Conservation (phyloP, 2,888 invertebrate species). For the Nomada ferruginata region DNA sequence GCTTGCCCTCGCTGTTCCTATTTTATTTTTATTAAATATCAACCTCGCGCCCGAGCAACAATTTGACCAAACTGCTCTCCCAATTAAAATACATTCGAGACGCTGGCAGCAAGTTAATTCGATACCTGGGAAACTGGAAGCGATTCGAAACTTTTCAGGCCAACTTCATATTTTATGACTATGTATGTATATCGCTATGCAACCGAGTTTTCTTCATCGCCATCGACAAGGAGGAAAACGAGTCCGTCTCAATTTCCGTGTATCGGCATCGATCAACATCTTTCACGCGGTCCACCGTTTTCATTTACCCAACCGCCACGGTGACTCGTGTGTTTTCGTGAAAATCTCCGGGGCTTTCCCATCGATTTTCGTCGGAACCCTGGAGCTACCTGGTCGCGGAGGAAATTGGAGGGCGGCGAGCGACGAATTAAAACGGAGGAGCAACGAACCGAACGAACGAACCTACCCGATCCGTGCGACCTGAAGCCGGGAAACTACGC, state of each 20-base stretch:
- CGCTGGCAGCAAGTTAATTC: too few species aligned
- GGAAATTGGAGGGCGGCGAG: conserved; percentile 65
- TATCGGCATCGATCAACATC: conserved; percentile 58
- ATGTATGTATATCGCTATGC: too few species aligned
- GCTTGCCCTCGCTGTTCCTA: too few species aligned
- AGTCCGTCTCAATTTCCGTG: conserved; percentile 42
- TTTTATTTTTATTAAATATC: too few species aligned
- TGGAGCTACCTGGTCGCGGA: conserved; percentile 61
- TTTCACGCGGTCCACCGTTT: conserved; percentile 51
- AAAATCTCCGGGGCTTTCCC: conserved; percentile 62
- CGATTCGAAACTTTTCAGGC: too few species aligned
- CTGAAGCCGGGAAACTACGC: conserved; percentile 26
- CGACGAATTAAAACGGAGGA: conserved; percentile 62
- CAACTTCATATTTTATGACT: too few species aligned
- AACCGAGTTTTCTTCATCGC: too few species aligned
- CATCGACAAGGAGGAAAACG: conserved; percentile 1
- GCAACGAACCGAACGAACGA: conserved; percentile 58
- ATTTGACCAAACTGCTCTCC: too few species aligned
- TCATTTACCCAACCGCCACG: conserved; percentile 47
- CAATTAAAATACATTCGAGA: too few species aligned
- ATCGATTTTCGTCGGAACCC: conserved; percentile 62
- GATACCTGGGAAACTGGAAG: too few species aligned
- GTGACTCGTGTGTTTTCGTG: conserved; percentile 62
- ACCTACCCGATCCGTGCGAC: conserved; percentile 30
- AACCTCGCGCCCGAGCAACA: too few species aligned